These are phyloP conservation scores for Holocentrus rufus DNA, from an alignment of 2,797 vertebrate species.

Conservation along the genomic window DNA sequence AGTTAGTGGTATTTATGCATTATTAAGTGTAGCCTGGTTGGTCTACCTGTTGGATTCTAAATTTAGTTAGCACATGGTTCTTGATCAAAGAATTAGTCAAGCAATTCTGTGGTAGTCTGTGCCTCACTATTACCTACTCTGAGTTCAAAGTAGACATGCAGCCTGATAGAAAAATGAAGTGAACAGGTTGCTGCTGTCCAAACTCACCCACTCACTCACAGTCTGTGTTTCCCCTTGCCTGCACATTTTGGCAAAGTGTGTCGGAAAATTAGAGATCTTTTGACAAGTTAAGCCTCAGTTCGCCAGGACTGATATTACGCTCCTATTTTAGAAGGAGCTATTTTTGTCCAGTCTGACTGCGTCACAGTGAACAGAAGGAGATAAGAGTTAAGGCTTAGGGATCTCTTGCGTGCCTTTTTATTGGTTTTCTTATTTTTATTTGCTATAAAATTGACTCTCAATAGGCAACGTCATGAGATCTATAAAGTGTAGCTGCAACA, in stretches of 20 bases:
- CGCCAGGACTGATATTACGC: conserved; percentile 30
- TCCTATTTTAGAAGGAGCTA: conserved; percentile 73
- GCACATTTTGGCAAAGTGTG: conserved; percentile 20
- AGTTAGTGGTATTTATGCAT: neutral
- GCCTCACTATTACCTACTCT: conserved; percentile 15
- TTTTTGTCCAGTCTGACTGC: conserved; percentile 65
- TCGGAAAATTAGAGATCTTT: conserved; percentile 24
- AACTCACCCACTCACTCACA: conserved; percentile 30
- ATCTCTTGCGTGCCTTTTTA: conserved; percentile 56
- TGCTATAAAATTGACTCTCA: conserved; percentile 5
- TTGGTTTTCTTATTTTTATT: conserved; percentile 37
- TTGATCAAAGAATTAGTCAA: conserved; percentile 7
- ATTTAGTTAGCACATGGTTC: neutral
- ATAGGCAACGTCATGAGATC: neutral
- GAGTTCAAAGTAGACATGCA: neutral
- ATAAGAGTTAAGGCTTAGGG: conserved; percentile 65
- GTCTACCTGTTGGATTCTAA: neutral
- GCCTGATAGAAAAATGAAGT: conserved; percentile 22
- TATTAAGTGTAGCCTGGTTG: neutral
- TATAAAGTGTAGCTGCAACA: neutral
- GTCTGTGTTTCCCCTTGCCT: conserved; percentile 6
- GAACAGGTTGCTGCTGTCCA: conserved; percentile 13
- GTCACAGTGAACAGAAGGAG: conserved; percentile 65
- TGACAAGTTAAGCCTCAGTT: conserved; percentile 50
- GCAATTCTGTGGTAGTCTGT: conserved; percentile 38